phyloP scores from a whole-genome alignment of 2,888 invertebrate genomes.

The Thymelicus sylvestris region DNA sequence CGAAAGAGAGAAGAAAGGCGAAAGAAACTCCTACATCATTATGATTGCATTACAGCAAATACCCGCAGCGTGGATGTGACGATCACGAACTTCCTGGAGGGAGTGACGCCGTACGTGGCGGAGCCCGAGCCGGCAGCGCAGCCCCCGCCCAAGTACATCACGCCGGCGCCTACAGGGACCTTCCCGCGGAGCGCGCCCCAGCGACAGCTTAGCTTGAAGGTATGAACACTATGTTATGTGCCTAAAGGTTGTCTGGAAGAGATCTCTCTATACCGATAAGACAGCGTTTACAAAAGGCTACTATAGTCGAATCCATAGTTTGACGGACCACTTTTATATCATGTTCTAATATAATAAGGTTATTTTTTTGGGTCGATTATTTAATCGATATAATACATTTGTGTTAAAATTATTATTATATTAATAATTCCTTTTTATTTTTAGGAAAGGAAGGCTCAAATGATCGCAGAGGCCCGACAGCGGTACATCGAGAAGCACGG shows the following conservation, averaged over 20 bases:
- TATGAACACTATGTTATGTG: background rate
- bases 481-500: slow-evolving; percentile 92
- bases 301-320: too few relatives aligned
- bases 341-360: too few relatives aligned
- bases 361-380: too few relatives aligned
- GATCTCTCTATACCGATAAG: too few relatives aligned
- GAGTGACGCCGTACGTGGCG: slow-evolving; percentile 86
- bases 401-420: too few relatives aligned
- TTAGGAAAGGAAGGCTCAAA: slow-evolving; percentile 90
- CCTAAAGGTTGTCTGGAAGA: too few relatives aligned
- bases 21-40: too few relatives aligned
- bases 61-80: slow-evolving; percentile 92
- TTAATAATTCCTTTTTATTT: slow-evolving; percentile 61
- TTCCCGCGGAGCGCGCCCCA: slow-evolving; percentile 86
- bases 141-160: slow-evolving; percentile 58
- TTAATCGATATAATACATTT: too few relatives aligned
- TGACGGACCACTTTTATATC: too few relatives aligned
- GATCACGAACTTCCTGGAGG: slow-evolving; percentile 92
- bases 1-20: too few relatives aligned
- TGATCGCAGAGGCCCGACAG: slow-evolving; percentile 90
- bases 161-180: slow-evolving; percentile 63
- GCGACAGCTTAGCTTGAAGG: slow-evolving; percentile 84
- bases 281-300: too few relatives aligned
- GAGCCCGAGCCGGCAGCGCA: slow-evolving; percentile 49
- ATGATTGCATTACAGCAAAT: slow-evolving; percentile 80